phyloP scores from a whole-genome alignment of 2,113 vertebrate species.

The Mungos mungo region DNA sequence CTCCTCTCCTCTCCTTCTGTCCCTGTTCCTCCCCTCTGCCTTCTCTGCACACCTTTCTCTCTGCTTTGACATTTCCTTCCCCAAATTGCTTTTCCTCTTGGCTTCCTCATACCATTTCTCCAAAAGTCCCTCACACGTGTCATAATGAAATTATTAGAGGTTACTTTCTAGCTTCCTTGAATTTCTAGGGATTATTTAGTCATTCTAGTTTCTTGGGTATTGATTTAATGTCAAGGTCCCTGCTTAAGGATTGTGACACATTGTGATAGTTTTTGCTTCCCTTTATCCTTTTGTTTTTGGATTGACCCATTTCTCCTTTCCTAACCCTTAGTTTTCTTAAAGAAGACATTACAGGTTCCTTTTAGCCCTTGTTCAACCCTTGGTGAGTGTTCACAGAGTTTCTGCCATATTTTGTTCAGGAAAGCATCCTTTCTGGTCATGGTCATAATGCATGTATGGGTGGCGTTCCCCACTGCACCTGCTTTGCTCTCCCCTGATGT shows the following conservation, averaged over 20 bases:
- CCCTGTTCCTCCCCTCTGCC: background rate
- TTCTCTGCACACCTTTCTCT: background rate
- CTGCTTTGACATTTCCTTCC: background rate
- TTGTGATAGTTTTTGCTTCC: background rate
- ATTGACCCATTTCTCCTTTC: conserved; percentile 13
- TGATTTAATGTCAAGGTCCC: conserved; percentile 22
- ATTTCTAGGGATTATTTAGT: background rate
- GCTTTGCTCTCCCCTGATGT: background rate
- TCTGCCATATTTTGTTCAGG: background rate
- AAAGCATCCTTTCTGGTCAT: background rate
- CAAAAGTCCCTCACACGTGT: background rate
- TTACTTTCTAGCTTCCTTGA: background rate
- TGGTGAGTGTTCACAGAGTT: background rate
- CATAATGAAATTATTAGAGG: background rate
- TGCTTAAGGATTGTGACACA: background rate
- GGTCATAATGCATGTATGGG: fast-evolving
- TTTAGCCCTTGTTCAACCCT: background rate
- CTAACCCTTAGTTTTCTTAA: background rate
- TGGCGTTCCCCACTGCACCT: background rate
- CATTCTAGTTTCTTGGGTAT: background rate
- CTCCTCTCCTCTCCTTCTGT: background rate
- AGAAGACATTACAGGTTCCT: background rate
- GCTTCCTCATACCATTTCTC: background rate
- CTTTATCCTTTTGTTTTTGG: background rate
- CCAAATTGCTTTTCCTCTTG: background rate